Evolutionary conservation across 2,797 vertebrate species (phyloP).

Genomic region (Pogonophryne albipinna): DNA sequence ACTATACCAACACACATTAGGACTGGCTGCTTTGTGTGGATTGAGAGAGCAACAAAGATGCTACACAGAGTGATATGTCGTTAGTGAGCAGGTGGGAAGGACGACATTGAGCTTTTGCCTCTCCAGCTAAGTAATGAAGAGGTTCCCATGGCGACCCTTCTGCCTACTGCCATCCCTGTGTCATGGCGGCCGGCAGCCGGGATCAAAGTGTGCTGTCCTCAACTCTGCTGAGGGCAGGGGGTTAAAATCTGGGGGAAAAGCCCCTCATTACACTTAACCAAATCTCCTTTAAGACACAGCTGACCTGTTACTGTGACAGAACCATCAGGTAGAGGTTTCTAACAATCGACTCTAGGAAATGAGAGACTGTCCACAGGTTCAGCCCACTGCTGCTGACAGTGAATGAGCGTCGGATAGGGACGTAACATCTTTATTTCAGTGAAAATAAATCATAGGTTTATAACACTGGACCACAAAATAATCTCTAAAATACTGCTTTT

Average conservation of each 20-base stretch:
- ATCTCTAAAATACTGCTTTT: neutral
- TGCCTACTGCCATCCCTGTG: slow-evolving; percentile 44
- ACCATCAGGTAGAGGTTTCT: slow-evolving; percentile 9
- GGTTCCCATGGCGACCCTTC: slow-evolving; percentile 78
- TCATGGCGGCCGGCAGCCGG: slow-evolving; percentile 33
- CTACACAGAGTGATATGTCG: slow-evolving; percentile 80
- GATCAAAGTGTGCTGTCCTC: slow-evolving; percentile 61
- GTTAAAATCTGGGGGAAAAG: slow-evolving; percentile 71
- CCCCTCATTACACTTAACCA: slow-evolving; percentile 66
- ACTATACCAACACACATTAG: slow-evolving; percentile 82
- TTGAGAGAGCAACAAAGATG: slow-evolving; percentile 79
- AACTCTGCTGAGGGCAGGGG: slow-evolving; percentile 61
- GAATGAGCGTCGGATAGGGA: too few relatives aligned
- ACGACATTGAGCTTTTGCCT: slow-evolving; percentile 70
- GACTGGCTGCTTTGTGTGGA: slow-evolving; percentile 78
- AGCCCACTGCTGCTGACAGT: neutral
- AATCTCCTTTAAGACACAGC: slow-evolving; percentile 46
- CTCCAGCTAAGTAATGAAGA: slow-evolving; percentile 74
- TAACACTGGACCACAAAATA: too few relatives aligned
- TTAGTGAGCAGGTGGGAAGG: slow-evolving; percentile 80
- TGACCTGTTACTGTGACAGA: slow-evolving; percentile 18
- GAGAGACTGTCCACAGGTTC: neutral
- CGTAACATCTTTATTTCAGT: too few relatives aligned
- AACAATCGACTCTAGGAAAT: neutral
- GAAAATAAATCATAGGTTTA: too few relatives aligned